These are phyloP conservation scores for Eristalis intricaria DNA, from an alignment of 2,888 invertebrate species.

Conservation along the genomic window DNA sequence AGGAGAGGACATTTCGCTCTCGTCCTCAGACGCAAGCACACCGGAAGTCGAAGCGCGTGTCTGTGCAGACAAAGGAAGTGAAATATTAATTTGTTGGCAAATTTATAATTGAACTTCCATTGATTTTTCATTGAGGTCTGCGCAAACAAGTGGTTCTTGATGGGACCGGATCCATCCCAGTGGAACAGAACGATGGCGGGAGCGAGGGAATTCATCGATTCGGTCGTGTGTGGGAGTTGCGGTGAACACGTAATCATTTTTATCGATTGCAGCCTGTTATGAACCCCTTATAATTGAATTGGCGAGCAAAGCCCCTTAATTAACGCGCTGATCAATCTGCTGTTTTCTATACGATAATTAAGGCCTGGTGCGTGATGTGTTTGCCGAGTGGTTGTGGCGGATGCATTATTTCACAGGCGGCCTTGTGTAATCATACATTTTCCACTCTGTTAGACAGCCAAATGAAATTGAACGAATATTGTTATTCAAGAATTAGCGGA, in stretches of 20 bases:
- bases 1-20: constrained; percentile 12
- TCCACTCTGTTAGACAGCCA: constrained; percentile 12
- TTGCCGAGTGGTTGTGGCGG: not conserved
- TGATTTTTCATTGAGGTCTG: constrained; percentile 37
- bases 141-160: constrained; percentile 44
- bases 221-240: not conserved
- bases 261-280: constrained; percentile 22
- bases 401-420: constrained; percentile 18
- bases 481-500: not conserved
- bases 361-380: constrained; percentile 7
- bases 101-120: constrained; percentile 62
- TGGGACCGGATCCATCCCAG: not conserved
- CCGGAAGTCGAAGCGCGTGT: constrained; percentile 36
- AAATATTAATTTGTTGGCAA: constrained; percentile 60
- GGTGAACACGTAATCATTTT: constrained; percentile 10
- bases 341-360: constrained; percentile 36
- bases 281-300: constrained; percentile 27
- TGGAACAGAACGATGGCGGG: not conserved
- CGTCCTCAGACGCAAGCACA: not conserved
- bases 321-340: constrained; percentile 44
- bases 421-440: constrained; percentile 21
- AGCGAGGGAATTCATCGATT: not conserved
- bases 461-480: constrained; percentile 10
- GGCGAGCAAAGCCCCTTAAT: constrained; percentile 33
- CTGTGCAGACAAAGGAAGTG: constrained; percentile 34